Evolutionary conservation across 1,140 invertebrate species (phyloP), one percentile per base, ranked within the genome.

Genomic region (Trinorchestia longiramus): DNA sequence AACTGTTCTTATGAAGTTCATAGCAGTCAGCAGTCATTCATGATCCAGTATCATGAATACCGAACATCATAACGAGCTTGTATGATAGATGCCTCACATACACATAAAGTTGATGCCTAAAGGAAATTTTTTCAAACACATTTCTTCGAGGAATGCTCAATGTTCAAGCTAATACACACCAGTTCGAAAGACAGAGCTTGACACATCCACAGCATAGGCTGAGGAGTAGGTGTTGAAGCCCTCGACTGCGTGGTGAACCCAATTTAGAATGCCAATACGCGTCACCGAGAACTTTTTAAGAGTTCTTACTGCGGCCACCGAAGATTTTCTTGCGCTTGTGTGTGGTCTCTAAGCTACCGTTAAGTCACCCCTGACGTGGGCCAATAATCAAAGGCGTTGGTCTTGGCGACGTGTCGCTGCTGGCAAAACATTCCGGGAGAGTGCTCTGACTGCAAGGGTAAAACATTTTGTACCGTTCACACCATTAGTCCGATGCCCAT

Each of bases 291-390:
- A 43, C 40, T 94, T 94, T 94, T 94, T 43, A 94, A 42, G 43
- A 94, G 43, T 94, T 94, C 47, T 94, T 94, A n/a, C 44, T 43
- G 36, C 36, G 43, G 92, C 92, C 44, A 47, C 92, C 44, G 92
- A 44, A 40, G 92, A 45, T 45, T 40, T 45, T 94, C 40, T 45
- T 23, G 40, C 92, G 92, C 92, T 47, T 94, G 92, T 47, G 92
- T 94, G 92, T 94, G 92, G 92, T 94, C 92, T 94, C n/a, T 94
- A 94, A 47, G 92, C 92, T n/a, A 44, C 92, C 92, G 43, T 90
- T 90, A 90, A 90, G 88, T 94, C 92, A 45, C 92, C 92, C 92
- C 44, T 94, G 92, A 94, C 92, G 44, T 94, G 36, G 28, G 92
- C 43, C 92, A 45, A 94, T 94, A 94, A 94, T 44, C 92, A 45